phyloP scores from a whole-genome alignment of 2,888 invertebrate genomes.

The Bembecia ichneumoniformis region DNA sequence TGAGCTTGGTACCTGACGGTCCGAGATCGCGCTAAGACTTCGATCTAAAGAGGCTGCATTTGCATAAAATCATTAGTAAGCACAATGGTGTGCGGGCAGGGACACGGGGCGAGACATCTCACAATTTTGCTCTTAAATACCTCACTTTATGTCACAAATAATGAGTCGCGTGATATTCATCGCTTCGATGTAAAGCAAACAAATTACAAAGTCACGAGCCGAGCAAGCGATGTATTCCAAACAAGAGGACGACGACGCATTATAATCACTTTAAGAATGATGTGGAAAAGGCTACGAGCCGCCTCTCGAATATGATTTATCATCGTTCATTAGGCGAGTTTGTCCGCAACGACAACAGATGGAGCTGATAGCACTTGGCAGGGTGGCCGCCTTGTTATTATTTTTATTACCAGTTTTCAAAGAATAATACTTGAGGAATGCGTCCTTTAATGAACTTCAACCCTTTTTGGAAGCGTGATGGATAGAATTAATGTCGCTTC shows the following conservation, averaged over 20 bases:
- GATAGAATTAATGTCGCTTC: slow-evolving; percentile 68
- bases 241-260: slow-evolving; percentile 13
- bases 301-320: slow-evolving; percentile 73
- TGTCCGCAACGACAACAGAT: slow-evolving; percentile 73
- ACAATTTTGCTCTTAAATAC: slow-evolving; percentile 49
- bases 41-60: slow-evolving; percentile 72
- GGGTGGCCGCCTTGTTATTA: slow-evolving; percentile 73
- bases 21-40: slow-evolving; percentile 71
- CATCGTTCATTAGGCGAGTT: slow-evolving; percentile 73
- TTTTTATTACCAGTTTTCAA: slow-evolving; percentile 71
- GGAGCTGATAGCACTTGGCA: slow-evolving; percentile 73
- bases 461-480: slow-evolving; percentile 70
- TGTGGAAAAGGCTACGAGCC: slow-evolving; percentile 49
- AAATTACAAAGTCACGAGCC: neutral
- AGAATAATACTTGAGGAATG: slow-evolving; percentile 72
- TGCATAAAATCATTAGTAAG: slow-evolving; percentile 74
- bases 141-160: slow-evolving; percentile 20
- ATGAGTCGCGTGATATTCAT: slow-evolving; percentile 19
- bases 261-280: slow-evolving; percentile 33
- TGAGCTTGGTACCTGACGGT: slow-evolving; percentile 70
- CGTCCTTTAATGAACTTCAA: slow-evolving; percentile 71
- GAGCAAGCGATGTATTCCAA: slow-evolving; percentile 28
- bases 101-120: slow-evolving; percentile 64
- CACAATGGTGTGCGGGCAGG: slow-evolving; percentile 70
- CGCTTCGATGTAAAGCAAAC: slow-evolving; percentile 3